phyloP scores from a whole-genome alignment of 2,888 invertebrate genomes.

The Gastrophysa polygoni region DNA sequence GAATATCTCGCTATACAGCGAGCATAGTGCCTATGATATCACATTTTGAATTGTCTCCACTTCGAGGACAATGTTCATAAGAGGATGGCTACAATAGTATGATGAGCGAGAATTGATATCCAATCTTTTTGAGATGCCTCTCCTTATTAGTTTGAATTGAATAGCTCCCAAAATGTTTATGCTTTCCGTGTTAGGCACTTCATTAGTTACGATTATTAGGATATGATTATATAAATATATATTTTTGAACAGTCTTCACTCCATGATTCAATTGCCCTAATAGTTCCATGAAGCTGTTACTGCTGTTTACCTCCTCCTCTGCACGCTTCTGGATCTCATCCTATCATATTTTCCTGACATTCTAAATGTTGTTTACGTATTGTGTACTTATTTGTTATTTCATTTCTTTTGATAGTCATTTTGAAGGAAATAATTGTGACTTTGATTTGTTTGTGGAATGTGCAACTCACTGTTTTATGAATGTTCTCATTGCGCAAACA shows the following conservation, averaged over 20 bases:
- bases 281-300: not conserved
- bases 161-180: slow-evolving; percentile 9
- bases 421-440: slow-evolving; percentile 19
- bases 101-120: not conserved
- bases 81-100: too few relatives aligned
- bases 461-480: not conserved
- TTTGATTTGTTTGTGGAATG: slow-evolving; percentile 19
- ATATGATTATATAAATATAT: not conserved
- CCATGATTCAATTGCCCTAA: not conserved
- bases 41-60: too few relatives aligned
- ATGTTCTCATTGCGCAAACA: not conserved
- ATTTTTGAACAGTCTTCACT: not conserved
- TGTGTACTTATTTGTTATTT: slow-evolving; percentile 24
- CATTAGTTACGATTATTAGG: not conserved
- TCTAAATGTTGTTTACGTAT: slow-evolving; percentile 33
- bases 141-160: not conserved
- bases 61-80: too few relatives aligned
- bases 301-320: slow-evolving; percentile 42
- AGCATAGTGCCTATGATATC: too few relatives aligned
- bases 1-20: too few relatives aligned
- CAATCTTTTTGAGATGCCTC: not conserved
- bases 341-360: slow-evolving; percentile 34
- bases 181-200: slow-evolving; percentile 16
- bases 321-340: slow-evolving; percentile 49
- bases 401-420: slow-evolving; percentile 37